Conservation (phyloP, 2,888 invertebrate genomes). For the Allolobophora icterica region DNA sequence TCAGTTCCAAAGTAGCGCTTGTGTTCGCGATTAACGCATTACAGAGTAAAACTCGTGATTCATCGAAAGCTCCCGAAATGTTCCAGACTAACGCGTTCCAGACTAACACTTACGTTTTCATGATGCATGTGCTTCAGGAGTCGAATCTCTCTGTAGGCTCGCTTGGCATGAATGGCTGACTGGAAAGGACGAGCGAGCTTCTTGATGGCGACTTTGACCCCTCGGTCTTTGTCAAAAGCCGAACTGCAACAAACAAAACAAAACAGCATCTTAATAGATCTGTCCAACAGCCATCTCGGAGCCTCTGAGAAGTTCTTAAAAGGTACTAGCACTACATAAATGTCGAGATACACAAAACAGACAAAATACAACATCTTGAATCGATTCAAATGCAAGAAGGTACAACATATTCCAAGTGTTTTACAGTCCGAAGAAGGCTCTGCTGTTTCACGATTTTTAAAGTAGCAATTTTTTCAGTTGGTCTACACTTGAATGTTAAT, state of each 20-base stretch:
- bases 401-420: neutral
- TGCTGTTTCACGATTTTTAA: neutral
- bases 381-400: neutral
- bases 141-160: constrained; percentile 93
- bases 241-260: constrained; percentile 32
- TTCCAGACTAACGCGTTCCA: neutral
- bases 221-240: constrained; percentile 74
- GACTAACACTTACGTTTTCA: constrained; percentile 81
- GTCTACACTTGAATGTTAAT: neutral
- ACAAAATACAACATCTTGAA: neutral
- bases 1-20: no score
- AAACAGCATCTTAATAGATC: neutral
- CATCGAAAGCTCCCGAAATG: neutral
- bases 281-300: neutral
- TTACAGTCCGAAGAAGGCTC: neutral
- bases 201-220: constrained; percentile 93
- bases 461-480: neutral
- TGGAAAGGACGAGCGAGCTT: constrained; percentile 97
- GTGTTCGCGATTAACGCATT: neutral
- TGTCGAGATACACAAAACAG: neutral
- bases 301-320: neutral
- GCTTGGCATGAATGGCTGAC: constrained; percentile 96
- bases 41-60: neutral
- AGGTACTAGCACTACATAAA: neutral
- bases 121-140: constrained; percentile 98